A percentile compares a stretch with the other conserved stretches of the same genome.
phyloP scores from a whole-genome alignment of 23 tunicate species.

The Trididemnum miniatum region DNA sequence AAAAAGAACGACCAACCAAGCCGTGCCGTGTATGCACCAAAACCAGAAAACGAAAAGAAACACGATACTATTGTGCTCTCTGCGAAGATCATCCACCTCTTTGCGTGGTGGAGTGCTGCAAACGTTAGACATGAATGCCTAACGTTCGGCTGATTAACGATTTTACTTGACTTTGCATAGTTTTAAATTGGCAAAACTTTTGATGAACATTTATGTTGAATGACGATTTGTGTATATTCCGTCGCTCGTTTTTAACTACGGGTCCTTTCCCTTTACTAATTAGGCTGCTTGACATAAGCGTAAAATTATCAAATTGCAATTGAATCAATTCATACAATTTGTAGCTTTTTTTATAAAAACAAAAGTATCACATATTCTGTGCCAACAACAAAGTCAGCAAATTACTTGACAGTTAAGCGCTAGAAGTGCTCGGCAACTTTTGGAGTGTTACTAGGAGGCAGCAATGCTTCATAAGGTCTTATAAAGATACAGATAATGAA shows the following conservation, averaged over 20 bases:
- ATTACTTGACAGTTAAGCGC: not conserved
- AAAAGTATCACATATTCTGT: conserved; percentile 4
- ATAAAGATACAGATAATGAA: conserved; percentile 4
- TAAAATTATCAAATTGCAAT: conserved; percentile 15
- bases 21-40: conserved; percentile 15
- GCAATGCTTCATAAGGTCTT: conserved; percentile 25
- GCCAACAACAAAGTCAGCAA: not conserved
- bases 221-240: not conserved
- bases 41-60: conserved; percentile 12
- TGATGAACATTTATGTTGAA: not conserved
- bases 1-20: conserved; percentile 19
- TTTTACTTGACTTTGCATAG: not conserved
- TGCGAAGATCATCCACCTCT: conserved; percentile 7
- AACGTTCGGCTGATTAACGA: not conserved
- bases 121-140: too few relatives aligned
- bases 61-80: conserved; percentile 11
- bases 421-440: conserved; percentile 11
- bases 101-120: conserved; percentile 14
- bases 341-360: conserved; percentile 12
- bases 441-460: conserved; percentile 18
- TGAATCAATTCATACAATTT: conserved; percentile 8
- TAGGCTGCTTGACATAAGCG: not conserved
- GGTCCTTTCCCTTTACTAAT: not conserved
- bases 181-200: not conserved
- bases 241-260: not conserved